Conservation (phyloP, 2,113 vertebrate genomes). For the Muntiacus reevesi region DNA sequence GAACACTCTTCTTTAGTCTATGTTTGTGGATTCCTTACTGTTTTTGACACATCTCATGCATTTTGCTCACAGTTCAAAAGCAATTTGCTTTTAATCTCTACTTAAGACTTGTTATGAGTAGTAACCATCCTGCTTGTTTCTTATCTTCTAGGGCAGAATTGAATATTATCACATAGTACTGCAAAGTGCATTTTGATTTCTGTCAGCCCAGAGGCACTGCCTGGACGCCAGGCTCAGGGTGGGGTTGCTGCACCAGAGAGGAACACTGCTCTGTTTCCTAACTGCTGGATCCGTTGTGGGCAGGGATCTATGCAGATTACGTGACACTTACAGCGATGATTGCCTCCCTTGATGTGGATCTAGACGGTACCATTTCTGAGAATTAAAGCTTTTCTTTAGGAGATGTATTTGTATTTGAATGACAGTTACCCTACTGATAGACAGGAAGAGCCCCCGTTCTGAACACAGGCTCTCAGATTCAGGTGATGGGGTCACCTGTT, state of each 20-base stretch:
- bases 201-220: not conserved
- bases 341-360: not conserved
- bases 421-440: not conserved
- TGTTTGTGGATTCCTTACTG: not conserved
- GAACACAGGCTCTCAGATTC: not conserved
- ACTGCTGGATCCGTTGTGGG: too few species aligned
- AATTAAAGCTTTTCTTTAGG: not conserved
- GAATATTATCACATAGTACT: not conserved
- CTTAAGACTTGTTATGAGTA: not conserved
- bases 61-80: not conserved
- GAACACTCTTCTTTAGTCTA: not conserved
- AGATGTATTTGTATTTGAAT: not conserved
- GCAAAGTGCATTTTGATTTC: not conserved
- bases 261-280: too few species aligned
- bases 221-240: not conserved
- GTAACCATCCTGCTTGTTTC: not conserved
- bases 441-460: not conserved
- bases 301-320: not conserved
- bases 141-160: not conserved
- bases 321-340: not conserved
- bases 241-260: not conserved
- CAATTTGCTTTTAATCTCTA: not conserved
- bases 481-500: too few species aligned
- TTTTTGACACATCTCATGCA: not conserved
- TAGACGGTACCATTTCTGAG: not conserved